Evolutionary conservation across 2,888 invertebrate species (phyloP).

Genomic region (Leuctra nigra): DNA sequence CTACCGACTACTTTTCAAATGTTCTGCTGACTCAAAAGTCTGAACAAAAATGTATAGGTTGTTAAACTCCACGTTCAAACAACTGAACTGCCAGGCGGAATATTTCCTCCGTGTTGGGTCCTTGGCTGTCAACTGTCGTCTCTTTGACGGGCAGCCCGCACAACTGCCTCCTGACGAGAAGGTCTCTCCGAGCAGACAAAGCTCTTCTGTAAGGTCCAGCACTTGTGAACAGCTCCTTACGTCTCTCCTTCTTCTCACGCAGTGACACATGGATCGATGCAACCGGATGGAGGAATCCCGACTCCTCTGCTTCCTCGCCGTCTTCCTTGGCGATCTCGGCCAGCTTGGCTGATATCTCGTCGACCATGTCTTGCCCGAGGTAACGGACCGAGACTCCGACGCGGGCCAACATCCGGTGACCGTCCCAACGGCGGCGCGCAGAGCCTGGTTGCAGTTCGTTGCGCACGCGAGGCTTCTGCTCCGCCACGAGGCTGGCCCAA

Average conservation of each 20-base stretch:
- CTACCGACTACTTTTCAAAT: too few relatives aligned
- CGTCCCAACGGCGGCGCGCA: constrained; percentile 73
- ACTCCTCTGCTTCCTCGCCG: constrained; percentile 35
- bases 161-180: constrained; percentile 44
- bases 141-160: constrained; percentile 62
- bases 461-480: constrained; percentile 53
- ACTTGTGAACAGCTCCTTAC: constrained; percentile 57
- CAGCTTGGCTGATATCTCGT: constrained; percentile 37
- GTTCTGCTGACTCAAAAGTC: too few relatives aligned
- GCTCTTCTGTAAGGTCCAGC: constrained; percentile 71
- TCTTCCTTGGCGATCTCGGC: constrained; percentile 35
- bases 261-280: constrained; percentile 53
- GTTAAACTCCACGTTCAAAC: constrained; percentile 21
- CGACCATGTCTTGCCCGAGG: constrained; percentile 60
- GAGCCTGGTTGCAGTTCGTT: constrained; percentile 46
- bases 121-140: constrained; percentile 23
- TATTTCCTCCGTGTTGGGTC: constrained; percentile 24
- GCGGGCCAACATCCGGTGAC: constrained; percentile 69
- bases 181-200: constrained; percentile 70
- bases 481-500: constrained; percentile 84
- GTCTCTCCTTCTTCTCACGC: constrained; percentile 51
- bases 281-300: constrained; percentile 42
- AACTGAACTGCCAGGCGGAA: constrained; percentile 29
- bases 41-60: too few relatives aligned
- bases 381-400: constrained; percentile 70